Evolutionary conservation across 2,888 invertebrate species (phyloP).

Genomic region (Himalopsyche kuldschensis): DNA sequence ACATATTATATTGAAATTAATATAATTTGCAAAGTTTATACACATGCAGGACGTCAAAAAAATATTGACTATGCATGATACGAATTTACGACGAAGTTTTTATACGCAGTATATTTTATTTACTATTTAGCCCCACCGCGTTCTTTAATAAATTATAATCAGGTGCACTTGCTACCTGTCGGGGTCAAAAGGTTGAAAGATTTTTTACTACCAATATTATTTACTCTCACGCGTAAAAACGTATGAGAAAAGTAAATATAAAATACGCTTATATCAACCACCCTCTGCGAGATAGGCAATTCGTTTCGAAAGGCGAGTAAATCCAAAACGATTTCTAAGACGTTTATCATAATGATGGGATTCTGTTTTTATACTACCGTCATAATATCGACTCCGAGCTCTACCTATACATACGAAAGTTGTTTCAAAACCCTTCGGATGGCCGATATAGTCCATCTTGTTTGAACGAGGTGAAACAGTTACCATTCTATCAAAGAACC

Average conservation of each 20-base stretch:
- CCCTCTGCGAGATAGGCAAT: not conserved
- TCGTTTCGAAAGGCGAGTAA: not conserved
- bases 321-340: slow-evolving; percentile 29
- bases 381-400: slow-evolving; percentile 8
- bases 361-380: slow-evolving; percentile 27
- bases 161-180: not conserved
- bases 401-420: slow-evolving; percentile 5
- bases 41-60: too few relatives aligned
- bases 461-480: not conserved
- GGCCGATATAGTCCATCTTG: not conserved
- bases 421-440: not conserved
- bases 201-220: not conserved
- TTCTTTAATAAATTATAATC: too few relatives aligned
- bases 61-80: too few relatives aligned
- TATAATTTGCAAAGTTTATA: too few relatives aligned
- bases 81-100: too few relatives aligned
- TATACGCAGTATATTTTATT: too few relatives aligned
- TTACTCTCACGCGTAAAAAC: not conserved
- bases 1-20: too few relatives aligned
- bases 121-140: too few relatives aligned
- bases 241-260: not conserved
- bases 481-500: not conserved
- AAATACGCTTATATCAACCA: not conserved
- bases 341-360: slow-evolving; percentile 39
- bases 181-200: not conserved